Base-by-base conservation (phyloP, 2,888 invertebrate genomes). In the Crioceris asparagi region DNA sequence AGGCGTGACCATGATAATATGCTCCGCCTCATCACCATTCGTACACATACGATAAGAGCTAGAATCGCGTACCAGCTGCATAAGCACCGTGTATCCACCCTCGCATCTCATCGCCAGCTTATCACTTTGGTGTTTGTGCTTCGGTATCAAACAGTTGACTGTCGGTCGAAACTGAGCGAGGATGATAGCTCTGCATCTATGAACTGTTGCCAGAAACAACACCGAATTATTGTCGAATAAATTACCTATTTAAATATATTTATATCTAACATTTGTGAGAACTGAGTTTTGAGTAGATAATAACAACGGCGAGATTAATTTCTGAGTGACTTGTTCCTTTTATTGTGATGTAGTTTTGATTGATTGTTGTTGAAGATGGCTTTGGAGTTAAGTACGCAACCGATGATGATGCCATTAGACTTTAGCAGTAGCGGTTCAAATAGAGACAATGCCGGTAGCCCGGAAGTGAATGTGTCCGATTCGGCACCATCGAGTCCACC, bases 371-470 rank as follows among this genome's bases (percentile, higher is more conserved):
- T 11, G 27, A 27, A 27, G 43, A 65, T 66, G 65, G 71, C 66
- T 54, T 70, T 76, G 69, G 75, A 76, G 67, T 64, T 76, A 51
- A 73, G 74, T 69, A 65, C 70, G 64, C 48, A 51, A 43, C 49
- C 70, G 40, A 68, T 69, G n/a, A n/a, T n/a, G 40, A 75, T 77
- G 75, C 77, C 78, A 39, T 61, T 78, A 65, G 78, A 78, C 71
- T 78, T 75, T 65, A 77, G 55, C 52, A 51, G 58, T 54, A 52
- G 57, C 62, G 52, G 57, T 62, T 51, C 52, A 56, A 61, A 68
- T 58, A 46, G 60, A 32, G 60, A 60, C 32, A 50, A 49, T 44
- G 53, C 57, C 25, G 52, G 50, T 12, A 59, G 55, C 49, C 58
- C 59, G 43, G 59, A 60, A 36, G 53, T 60, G 38, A 56, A 59